Percentiles rank a stretch among this genome's conserved stretches.
These are phyloP conservation scores for Acromyrmex echinatior DNA, from an alignment of 1,140 invertebrate genomes.

Conservation along the genomic window DNA sequence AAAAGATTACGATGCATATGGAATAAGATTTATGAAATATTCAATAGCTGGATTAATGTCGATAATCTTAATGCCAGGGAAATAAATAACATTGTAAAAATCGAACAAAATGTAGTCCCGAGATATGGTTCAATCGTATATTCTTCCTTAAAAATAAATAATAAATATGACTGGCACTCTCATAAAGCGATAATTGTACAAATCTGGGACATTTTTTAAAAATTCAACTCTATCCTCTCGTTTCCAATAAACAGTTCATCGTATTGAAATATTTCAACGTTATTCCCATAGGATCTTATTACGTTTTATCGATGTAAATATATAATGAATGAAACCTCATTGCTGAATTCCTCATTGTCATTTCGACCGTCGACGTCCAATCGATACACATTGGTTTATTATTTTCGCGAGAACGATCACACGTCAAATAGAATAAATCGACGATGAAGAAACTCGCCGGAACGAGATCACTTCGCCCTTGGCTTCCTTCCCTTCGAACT, in stretches of 20 bases:
- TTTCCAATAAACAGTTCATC: conserved; percentile 26
- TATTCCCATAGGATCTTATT: conserved; percentile 15
- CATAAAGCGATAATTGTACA: conserved; percentile 10
- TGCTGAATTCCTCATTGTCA: conserved; percentile 16
- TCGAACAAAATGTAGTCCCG: background rate
- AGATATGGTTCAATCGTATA: background rate
- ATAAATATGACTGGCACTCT: background rate
- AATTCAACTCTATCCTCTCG: conserved; percentile 12
- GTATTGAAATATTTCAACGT: conserved; percentile 8
- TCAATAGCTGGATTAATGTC: background rate
- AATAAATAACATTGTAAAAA: background rate
- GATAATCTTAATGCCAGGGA: background rate
- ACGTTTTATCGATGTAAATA: conserved; percentile 3
- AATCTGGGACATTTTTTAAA: conserved; percentile 2
- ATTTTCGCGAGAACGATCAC: conserved; percentile 50
- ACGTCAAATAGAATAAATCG: conserved; percentile 43
- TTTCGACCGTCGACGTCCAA: conserved; percentile 22
- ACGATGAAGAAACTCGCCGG: conserved; percentile 6
- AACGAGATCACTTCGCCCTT: conserved; percentile 52
- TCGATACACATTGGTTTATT: conserved; percentile 53
- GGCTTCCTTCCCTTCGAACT: conserved; percentile 67
- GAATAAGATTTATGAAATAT: conserved; percentile 9
- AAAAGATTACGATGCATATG: background rate
- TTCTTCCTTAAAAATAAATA: background rate
- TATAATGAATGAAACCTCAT: conserved; percentile 43